Evolutionary conservation across 2,888 invertebrate species (phyloP), one percentile per base, ranked within the genome.

Genomic region (Tetragonula carbonaria): DNA sequence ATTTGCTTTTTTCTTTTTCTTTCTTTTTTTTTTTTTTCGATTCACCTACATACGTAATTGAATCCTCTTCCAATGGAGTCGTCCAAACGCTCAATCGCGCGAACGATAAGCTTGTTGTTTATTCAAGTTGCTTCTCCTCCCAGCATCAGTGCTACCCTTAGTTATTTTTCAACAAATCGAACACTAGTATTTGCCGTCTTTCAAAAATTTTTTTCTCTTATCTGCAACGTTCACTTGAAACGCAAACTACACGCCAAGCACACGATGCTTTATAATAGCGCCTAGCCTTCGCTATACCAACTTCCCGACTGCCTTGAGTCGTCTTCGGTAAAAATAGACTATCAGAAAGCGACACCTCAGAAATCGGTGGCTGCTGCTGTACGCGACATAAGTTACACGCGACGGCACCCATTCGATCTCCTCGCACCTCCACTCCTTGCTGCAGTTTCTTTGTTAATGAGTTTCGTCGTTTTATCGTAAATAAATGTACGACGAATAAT

Each of bases 341-440:
- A 92, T 91, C 92, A 91, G 91, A 92, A 91, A 93, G 92, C 93
- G 93, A 93, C 93, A 92, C 92, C 92, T 92, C 87, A 91, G 90
- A 83, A 87, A 83, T 87, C 84, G 87, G 80, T 75, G 86, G 86
- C 74, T 76, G 72, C 67, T 59, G 81, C 76, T 55, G 66, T 80
- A 78, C 84, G 50, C 74, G 72, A 80, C 65, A 68, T 73, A 74
- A 85, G 33, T 86, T 65, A 68, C 57, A 65, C 23, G 23, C 23
- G 23, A 23, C 23, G 23, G 65, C 70, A 73, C 73, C 45, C 68
- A 63, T 74, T 78, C 68, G 14, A 73, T 53, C 16, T 28, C 51
- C n/a, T 68, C 55, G 13, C 38, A 21, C 18, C 28, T 23, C 23
- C 23, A 23, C 23, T 23, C 23, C 23, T 74, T 74, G 53, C 51